These are phyloP conservation scores for Hystrix cristata DNA, from an alignment of 2,113 vertebrate genomes.

Conservation along the genomic window DNA sequence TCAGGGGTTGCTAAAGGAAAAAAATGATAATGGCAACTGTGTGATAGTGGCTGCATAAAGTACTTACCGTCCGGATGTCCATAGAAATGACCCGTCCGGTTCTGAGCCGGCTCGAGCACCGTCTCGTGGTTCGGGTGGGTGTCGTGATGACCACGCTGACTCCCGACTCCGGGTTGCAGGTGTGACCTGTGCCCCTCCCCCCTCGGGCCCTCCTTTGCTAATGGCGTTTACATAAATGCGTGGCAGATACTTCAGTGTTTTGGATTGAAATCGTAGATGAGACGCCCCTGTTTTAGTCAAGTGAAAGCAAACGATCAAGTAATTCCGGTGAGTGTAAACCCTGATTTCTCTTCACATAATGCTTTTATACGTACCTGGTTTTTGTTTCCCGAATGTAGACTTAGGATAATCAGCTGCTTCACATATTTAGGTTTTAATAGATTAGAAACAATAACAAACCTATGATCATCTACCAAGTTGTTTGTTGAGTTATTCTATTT, in stretches of 20 bases:
- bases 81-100: background rate
- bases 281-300: background rate
- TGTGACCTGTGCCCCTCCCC: background rate
- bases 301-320: background rate
- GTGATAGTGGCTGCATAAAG: background rate
- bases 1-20: background rate
- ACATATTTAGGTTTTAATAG: slow-evolving; percentile 73
- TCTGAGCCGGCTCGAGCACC: too few species aligned
- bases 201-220: background rate
- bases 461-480: slow-evolving; percentile 57
- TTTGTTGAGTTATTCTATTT: slow-evolving; percentile 80
- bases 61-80: background rate
- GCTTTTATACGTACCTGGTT: slow-evolving; percentile 38
- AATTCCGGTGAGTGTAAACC: background rate
- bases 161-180: too few species aligned
- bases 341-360: slow-evolving; percentile 17
- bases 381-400: slow-evolving; percentile 49
- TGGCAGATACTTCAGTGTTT: background rate
- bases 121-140: too few species aligned
- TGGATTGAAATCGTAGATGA: background rate
- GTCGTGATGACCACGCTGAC: too few species aligned
- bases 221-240: background rate
- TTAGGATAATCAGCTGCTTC: background rate
- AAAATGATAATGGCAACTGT: background rate
- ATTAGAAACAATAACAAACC: slow-evolving; percentile 73